Conservation (phyloP, 2,888 invertebrate genomes). For the Dexiosoma caninum region DNA sequence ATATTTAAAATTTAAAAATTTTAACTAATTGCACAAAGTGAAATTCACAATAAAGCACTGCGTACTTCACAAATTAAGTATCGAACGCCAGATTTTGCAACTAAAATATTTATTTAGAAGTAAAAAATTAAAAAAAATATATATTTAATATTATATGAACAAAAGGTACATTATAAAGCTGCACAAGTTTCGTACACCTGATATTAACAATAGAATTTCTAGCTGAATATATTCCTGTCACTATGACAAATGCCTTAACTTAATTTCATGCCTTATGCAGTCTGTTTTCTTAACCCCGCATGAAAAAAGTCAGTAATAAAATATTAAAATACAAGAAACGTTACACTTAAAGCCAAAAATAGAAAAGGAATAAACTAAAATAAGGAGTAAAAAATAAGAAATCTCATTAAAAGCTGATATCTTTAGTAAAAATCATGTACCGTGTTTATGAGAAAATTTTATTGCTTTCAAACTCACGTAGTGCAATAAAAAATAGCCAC, state of each 20-base stretch:
- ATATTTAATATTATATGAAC: too few species aligned
- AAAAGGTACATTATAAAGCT: too few species aligned
- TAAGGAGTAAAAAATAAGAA: constrained; percentile 44
- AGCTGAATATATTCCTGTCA: not conserved
- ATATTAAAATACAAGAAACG: not conserved
- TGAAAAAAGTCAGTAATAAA: not conserved
- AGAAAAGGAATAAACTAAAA: not conserved
- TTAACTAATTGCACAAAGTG: too few species aligned
- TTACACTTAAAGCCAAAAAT: not conserved
- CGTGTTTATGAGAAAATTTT: constrained; percentile 52
- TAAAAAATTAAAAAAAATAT: too few species aligned
- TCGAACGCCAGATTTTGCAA: too few species aligned
- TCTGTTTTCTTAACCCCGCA: not conserved
- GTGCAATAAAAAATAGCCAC: constrained; percentile 22
- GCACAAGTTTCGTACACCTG: too few species aligned
- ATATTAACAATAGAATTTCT: too few species aligned
- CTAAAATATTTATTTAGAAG: too few species aligned
- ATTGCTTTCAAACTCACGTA: constrained; percentile 51
- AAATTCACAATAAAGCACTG: too few species aligned
- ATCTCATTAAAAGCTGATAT: constrained; percentile 53
- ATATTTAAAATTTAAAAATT: too few species aligned
- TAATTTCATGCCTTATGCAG: constrained; percentile 17
- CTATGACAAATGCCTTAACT: not conserved
- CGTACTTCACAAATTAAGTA: too few species aligned
- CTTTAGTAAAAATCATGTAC: constrained; percentile 46